Evolutionary conservation across 2,113 vertebrate species (phyloP).

Genomic region (Ariopsis seemanni): DNA sequence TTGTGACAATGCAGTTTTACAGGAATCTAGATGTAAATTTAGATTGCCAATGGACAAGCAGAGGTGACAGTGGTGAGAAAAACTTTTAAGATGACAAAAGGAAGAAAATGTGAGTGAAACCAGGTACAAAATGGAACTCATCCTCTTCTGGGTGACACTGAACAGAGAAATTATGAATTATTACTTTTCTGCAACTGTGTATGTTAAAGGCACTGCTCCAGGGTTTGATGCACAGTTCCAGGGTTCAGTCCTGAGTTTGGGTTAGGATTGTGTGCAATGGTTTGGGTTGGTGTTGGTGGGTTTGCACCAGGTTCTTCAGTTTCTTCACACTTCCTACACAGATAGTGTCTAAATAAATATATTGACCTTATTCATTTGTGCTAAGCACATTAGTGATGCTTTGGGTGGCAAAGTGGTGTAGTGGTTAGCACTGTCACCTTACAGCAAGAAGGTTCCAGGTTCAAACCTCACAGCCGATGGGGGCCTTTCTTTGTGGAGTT

Average conservation of each 20-base stretch:
- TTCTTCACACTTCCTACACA: neutral
- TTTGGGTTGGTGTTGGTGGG: neutral
- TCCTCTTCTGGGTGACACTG: neutral
- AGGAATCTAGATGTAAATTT: neutral
- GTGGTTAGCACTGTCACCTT: too few species aligned
- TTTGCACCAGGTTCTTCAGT: neutral
- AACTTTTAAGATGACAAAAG: neutral
- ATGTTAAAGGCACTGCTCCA: neutral
- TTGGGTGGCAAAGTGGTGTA: too few species aligned
- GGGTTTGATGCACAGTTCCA: neutral
- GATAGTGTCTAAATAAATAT: neutral
- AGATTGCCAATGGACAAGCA: neutral
- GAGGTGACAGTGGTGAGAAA: neutral
- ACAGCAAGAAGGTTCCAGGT: too few species aligned
- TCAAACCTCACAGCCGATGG: too few species aligned
- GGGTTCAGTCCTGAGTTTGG: neutral
- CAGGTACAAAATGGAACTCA: neutral
- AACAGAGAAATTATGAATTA: neutral
- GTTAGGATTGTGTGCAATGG: neutral
- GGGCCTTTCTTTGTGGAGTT: too few species aligned
- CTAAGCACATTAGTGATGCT: too few species aligned
- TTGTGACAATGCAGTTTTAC: neutral
- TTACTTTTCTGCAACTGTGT: neutral
- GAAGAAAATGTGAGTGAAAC: neutral
- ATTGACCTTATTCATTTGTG: neutral